A percentile compares a stretch with the other conserved stretches of the same genome.
Evolutionary conservation across 2,888 invertebrate genomes (phyloP).

Genomic region (Latrodectus hesperus): DNA sequence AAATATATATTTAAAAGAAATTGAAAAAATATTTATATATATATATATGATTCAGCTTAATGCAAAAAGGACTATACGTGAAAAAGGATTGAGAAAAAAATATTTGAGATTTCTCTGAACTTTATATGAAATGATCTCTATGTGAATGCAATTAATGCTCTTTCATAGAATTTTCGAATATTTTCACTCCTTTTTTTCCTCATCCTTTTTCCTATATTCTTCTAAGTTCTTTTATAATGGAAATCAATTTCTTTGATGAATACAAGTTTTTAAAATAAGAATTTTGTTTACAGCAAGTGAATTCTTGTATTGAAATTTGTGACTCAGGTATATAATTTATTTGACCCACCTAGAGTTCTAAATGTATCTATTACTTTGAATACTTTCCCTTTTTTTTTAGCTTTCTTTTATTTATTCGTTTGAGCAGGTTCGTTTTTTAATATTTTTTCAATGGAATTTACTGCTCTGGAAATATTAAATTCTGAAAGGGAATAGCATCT

Average conservation of each 20-base stretch:
- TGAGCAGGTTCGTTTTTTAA: no score
- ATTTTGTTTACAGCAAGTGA: constrained; percentile 39
- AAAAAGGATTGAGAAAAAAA: constrained; percentile 29
- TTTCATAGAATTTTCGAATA: not conserved
- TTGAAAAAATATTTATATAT: constrained; percentile 1
- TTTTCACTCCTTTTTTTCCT: constrained; percentile 20
- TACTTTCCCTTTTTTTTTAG: no score
- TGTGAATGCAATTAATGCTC: constrained; percentile 56
- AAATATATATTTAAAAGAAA: constrained; percentile 10
- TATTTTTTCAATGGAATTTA: no score
- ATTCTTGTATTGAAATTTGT: not conserved
- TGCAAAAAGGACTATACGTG: constrained; percentile 45
- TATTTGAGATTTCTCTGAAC: constrained; percentile 45
- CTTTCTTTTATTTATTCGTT: no score
- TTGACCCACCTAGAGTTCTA: not conserved
- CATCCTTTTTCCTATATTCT: constrained; percentile 6
- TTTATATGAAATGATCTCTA: constrained; percentile 49
- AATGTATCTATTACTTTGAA: not conserved
- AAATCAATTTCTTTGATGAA: constrained; percentile 58
- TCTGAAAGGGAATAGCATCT: no score
- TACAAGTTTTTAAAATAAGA: constrained; percentile 27
- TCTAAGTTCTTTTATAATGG: constrained; percentile 49
- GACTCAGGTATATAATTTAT: not conserved
- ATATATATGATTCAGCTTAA: not conserved
- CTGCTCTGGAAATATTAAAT: no score